A percentile compares a stretch with the other conserved stretches of the same genome.
Conservation (phyloP, 2,113 vertebrate genomes). For the Sinocyclocheilus anshuiensis region DNA sequence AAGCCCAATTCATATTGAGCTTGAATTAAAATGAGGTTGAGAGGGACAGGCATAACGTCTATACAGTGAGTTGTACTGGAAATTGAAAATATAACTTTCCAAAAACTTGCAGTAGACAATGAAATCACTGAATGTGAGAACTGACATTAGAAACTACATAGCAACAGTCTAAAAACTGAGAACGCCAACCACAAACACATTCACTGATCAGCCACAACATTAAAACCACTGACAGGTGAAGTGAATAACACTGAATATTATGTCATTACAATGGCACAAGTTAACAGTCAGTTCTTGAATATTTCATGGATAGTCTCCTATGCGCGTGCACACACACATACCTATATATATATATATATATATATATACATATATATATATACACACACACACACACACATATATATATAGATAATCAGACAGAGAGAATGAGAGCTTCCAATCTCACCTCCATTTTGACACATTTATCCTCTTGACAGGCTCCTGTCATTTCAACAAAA, state of each 20-base stretch:
- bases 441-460: constrained; percentile 69
- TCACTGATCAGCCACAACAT: too few relatives aligned
- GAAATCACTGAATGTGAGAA: not conserved
- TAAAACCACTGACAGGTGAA: too few relatives aligned
- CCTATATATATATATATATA: too few relatives aligned
- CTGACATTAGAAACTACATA: not conserved
- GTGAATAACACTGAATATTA: too few relatives aligned
- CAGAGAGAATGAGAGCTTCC: constrained; percentile 84
- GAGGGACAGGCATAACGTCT: not conserved
- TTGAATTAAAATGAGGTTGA: not conserved
- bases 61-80: not conserved
- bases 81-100: not conserved
- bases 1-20: not conserved
- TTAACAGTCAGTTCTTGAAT: too few relatives aligned
- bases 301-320: too few relatives aligned
- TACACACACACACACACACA: too few relatives aligned
- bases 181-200: not conserved
- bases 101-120: not conserved
- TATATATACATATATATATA: too few relatives aligned
- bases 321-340: too few relatives aligned
- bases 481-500: constrained; percentile 67
- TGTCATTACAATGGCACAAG: too few relatives aligned
- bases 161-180: not conserved
- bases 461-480: constrained; percentile 75
- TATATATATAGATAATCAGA: too few relatives aligned